Percentiles rank a stretch among this genome's conserved stretches.
These are phyloP conservation scores for Abrostola triplasia DNA, from an alignment of 2,888 invertebrate genomes.

Conservation along the genomic window DNA sequence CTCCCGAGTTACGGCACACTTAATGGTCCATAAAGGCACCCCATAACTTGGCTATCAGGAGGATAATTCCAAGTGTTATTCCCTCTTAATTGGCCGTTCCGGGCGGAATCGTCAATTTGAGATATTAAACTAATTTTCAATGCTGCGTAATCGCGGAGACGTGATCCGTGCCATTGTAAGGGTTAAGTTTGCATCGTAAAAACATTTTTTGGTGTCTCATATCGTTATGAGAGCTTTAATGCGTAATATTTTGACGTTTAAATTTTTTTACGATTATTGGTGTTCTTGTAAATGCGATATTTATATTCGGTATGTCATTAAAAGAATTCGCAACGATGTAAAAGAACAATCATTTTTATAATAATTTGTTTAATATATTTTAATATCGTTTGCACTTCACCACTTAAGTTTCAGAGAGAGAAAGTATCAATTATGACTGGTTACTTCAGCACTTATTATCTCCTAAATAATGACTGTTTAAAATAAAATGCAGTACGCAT, in stretches of 20 bases:
- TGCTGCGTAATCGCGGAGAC: slow-evolving; percentile 84
- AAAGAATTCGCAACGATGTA: slow-evolving; percentile 36
- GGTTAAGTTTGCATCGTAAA: slow-evolving; percentile 64
- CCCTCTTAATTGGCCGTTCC: slow-evolving; percentile 87
- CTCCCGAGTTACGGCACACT: slow-evolving; percentile 67
- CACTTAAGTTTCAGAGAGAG: slow-evolving; percentile 32
- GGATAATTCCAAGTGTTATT: slow-evolving; percentile 85
- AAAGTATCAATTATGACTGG: slow-evolving; percentile 40
- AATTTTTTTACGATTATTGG: slow-evolving; percentile 48
- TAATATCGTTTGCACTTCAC: slow-evolving; percentile 25
- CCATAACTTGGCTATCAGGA: slow-evolving; percentile 86
- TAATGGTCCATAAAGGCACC: slow-evolving; percentile 87
- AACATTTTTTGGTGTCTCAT: slow-evolving; percentile 45
- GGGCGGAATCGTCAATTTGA: slow-evolving; percentile 87
- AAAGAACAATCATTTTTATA: slow-evolving; percentile 17
- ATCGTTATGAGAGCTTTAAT: slow-evolving; percentile 43
- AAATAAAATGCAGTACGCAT: slow-evolving; percentile 1
- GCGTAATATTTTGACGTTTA: slow-evolving; percentile 49
- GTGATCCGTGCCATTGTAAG: slow-evolving; percentile 69
- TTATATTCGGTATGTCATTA: slow-evolving; percentile 38
- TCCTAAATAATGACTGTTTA: slow-evolving; percentile 3
- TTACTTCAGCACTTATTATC: slow-evolving; percentile 25
- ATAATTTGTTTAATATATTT: slow-evolving; percentile 37
- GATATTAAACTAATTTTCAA: slow-evolving; percentile 89
- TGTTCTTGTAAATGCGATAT: slow-evolving; percentile 37